Base-by-base conservation (phyloP, 2,888 invertebrate genomes). In the Platycheirus rosarum region DNA sequence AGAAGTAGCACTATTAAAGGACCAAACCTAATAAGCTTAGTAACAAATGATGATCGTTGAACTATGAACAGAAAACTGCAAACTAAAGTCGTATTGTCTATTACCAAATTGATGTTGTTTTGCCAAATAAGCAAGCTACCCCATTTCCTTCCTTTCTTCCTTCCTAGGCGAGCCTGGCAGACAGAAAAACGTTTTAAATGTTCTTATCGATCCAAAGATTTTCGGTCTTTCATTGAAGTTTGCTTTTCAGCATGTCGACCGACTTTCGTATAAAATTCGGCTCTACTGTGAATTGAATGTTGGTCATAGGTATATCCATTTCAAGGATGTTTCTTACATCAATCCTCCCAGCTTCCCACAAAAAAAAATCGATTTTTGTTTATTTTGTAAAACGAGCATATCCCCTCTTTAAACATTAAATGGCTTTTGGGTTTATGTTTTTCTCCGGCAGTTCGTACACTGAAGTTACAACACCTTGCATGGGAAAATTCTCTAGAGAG, bases 211-310 rank as follows among this genome's bases (percentile, higher is more conserved):
- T 44, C 9, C 29, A 70, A 63, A 65, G 57, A 69, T 71, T 20
- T 18, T 63, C 26, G 32, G 18, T 55, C 49, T 44, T 63, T 62
- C 35, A 53, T 44, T 63, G 37, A 8, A 16, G 35, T 35, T 53
- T 53, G 53, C 16, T n/a, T 70, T 42, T 20, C n/a, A 29, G 62
- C 53, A 46, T 73, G 51, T 40, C 74, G 79, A 66, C 80, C 70
- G 60, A 62, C 65, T 76, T 70, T 76, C 70, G 75, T 70, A 75
- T 66, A 70, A 75, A 80, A 80, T 80, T 80, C 46, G 53, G 18
- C 65, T 60, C 6, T 23, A 11, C n/a, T n/a, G n/a, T n/a, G n/a
- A 29, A 18, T 73, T 65, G 37, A 70, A 57, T 70, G 42, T 16
- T 35, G 18, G 23, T 55, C 8, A 29, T 23, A n/a, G n/a, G n/a